phyloP scores from a whole-genome alignment of 2,113 vertebrate genomes.

The Syrmaticus mikado region DNA sequence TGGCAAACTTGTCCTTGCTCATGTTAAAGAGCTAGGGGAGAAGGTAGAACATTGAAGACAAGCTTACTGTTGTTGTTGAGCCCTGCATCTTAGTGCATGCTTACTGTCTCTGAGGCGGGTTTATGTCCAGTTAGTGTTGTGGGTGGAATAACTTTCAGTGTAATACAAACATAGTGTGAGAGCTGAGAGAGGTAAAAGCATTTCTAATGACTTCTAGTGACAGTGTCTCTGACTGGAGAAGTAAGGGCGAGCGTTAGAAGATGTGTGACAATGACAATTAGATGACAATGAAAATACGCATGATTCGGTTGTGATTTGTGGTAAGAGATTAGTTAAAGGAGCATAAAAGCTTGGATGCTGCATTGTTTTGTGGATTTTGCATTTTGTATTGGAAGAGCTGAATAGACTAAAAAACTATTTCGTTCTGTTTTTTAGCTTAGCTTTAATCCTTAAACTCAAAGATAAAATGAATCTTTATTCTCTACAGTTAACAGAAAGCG shows the following conservation, averaged over 20 bases:
- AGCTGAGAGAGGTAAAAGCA: neutral
- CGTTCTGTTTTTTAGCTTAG: neutral
- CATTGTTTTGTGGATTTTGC: neutral
- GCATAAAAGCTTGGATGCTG: accelerated
- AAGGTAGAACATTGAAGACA: neutral
- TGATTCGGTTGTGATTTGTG: neutral
- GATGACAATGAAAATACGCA: neutral
- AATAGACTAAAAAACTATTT: neutral
- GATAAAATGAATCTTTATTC: neutral
- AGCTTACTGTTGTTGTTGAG: neutral
- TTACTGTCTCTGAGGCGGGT: neutral
- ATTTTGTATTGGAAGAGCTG: neutral
- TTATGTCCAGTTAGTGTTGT: neutral
- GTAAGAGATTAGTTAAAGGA: neutral
- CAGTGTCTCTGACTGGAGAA: neutral
- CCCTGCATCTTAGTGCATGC: neutral
- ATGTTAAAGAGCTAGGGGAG: neutral
- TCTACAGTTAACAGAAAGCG: neutral
- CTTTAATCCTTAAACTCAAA: neutral
- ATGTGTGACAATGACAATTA: too few species aligned
- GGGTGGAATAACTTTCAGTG: neutral
- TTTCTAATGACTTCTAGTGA: neutral
- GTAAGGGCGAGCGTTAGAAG: neutral
- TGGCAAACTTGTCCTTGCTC: neutral
- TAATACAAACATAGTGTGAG: neutral